Evolutionary conservation across 2,888 invertebrate genomes (phyloP), one percentile per base, ranked within the genome.

Genomic region (Protonemura montana): DNA sequence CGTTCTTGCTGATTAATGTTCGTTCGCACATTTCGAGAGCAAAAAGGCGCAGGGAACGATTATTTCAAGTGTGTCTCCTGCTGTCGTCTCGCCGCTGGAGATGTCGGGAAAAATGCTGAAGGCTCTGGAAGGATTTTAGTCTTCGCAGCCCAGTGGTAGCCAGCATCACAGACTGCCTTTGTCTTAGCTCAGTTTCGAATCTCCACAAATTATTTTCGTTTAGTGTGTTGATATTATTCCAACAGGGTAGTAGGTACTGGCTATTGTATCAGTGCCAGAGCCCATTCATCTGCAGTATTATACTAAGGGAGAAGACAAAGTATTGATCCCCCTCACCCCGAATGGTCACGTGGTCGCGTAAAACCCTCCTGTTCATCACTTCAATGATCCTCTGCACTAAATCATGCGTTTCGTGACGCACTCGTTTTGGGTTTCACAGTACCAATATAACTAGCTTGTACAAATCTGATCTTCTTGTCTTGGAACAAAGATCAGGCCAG

Each of bases 281-380:
- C 42, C 87, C 85, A 87, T 87, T 87, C 87, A 87, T 87, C 82
- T 82, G 87, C 87, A 85, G 87, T 85, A n/a, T n/a, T n/a, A 26
- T 21, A 59, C 59, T 59, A 59, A 26, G 35, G n/a, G 59, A 76
- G 77, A 83, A 84, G 81, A 85, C 82, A 85, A 82, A 85, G 82
- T 87, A 87, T 87, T 87, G 87, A 87, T 87, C 87, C 78, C 76
- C 10, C 76, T 82, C 83, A 76, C 82, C 82, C 86, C 86, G 21
- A 59, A 59, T 42, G 29, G 21, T 82, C 84, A 59, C 82, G n/a
- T 84, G 87, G 85, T 87, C 85, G 81, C 81, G 87, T 85, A 85
- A 82, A 28, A 42, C 81, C 87, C 85, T 30, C 28, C 30, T 78
- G 41, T 42, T 3, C 86, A 59, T 59, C 59, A 59, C 59, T 59